Percentiles rank a stretch among this genome's conserved stretches.
phyloP scores from a whole-genome alignment of 2,888 invertebrate genomes.

The Rhogogaster chlorosoma region DNA sequence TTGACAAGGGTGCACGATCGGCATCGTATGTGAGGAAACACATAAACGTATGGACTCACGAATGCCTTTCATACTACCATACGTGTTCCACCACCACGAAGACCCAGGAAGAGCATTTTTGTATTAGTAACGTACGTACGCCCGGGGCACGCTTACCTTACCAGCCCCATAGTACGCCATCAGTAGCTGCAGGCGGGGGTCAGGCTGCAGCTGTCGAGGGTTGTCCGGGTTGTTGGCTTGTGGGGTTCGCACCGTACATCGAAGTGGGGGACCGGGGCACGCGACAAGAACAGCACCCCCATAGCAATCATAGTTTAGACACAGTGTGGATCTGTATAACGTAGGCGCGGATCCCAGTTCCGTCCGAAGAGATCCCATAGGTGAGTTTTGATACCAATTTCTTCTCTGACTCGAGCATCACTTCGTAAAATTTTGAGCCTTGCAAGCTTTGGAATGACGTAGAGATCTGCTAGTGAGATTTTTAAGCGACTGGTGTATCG shows the following conservation, averaged over 20 bases:
- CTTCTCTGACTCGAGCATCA: not conserved
- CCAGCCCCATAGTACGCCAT: slow-evolving; percentile 6
- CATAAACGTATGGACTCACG: not conserved
- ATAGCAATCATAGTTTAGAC: slow-evolving; percentile 49
- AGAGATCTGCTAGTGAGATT: not conserved
- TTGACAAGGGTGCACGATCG: slow-evolving; percentile 23
- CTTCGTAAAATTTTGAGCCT: not conserved
- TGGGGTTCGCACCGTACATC: slow-evolving; percentile 28
- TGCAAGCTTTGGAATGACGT: not conserved
- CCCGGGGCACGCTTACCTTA: slow-evolving; percentile 41
- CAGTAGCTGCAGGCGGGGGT: slow-evolving; percentile 43
- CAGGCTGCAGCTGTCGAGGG: slow-evolving; percentile 50
- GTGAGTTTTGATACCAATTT: not conserved
- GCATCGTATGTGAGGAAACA: not conserved
- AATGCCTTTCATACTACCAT: not conserved
- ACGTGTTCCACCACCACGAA: slow-evolving; percentile 15
- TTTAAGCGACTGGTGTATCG: not conserved
- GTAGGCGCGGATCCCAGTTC: not conserved
- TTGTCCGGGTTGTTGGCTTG: slow-evolving; percentile 30
- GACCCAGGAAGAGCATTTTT: not conserved
- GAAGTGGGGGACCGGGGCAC: slow-evolving; percentile 66
- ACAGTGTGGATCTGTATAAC: slow-evolving; percentile 34
- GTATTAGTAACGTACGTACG: slow-evolving; percentile 35
- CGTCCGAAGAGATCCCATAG: not conserved
- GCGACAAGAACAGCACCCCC: slow-evolving; percentile 59